Evolutionary conservation across 2,888 invertebrate species (phyloP), one percentile per base, ranked within the genome.

Genomic region (Meandrusa payeni): DNA sequence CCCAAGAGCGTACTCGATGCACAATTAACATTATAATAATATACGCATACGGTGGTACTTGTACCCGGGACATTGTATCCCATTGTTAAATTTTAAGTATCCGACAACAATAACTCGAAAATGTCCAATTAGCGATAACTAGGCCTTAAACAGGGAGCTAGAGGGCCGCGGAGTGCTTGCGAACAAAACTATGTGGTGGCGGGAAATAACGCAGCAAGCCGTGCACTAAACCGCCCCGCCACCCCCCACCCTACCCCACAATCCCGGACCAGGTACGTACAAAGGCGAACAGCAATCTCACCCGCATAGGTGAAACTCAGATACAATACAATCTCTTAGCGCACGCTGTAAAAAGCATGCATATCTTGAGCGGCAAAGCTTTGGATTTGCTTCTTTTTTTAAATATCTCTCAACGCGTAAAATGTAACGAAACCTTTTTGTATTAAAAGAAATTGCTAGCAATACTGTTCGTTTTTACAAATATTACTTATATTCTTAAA

Each of bases 151-250:
- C 59, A 59, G 48, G 54, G 53, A 62, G 72, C 73, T 72, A 57
- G 65, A 61, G 72, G 68, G 65, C 69, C 69, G 74, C 65, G 64
- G 72, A 72, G 75, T 72, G 78, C 66, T 73, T 69, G 77, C 68
- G 80, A 78, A 79, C 80, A 78, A 77, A 79, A 78, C 79, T 80
- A 75, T 76, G 78, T 66, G 78, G 79, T 68, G 73, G 73, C 58
- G 62, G 59, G 65, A 65, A 69, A 73, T 72, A 72, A 71, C 69
- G 65, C 56, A 69, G 71, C 66, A 71, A 73, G 72, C 71, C 64
- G 64, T 64, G 67, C 69, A 62, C 55, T 55, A 57, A 47, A 52
- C 51, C 54, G 54, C 48, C 49, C 50, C 54, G 54, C 51, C 57
- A 52, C 56, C 47, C 49, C 50, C 50, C 50, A 54, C 47, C 46